phyloP scores from a whole-genome alignment of 2,888 invertebrate genomes.

The Bugula neritina region DNA sequence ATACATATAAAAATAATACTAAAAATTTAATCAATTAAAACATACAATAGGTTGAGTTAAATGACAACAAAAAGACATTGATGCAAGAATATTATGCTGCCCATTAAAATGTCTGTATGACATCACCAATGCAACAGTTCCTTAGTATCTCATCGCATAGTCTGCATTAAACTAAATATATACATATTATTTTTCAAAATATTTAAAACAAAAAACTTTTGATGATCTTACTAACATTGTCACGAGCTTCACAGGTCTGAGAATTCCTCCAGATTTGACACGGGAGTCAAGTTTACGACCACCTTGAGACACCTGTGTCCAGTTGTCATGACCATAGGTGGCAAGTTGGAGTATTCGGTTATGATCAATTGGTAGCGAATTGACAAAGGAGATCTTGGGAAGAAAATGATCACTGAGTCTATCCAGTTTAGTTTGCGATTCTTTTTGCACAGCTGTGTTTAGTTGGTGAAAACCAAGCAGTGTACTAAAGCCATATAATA shows the following conservation, averaged over 20 bases:
- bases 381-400: constrained; percentile 48
- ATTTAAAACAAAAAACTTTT: no score
- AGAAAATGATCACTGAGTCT: constrained; percentile 31
- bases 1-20: no score
- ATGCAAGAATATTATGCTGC: no score
- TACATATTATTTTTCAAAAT: no score
- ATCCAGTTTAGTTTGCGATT: neutral
- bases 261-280: constrained; percentile 37
- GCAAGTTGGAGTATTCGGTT: constrained; percentile 44
- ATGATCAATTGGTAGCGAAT: constrained; percentile 47
- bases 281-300: constrained; percentile 40
- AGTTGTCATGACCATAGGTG: constrained; percentile 34
- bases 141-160: no score
- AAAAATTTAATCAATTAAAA: no score
- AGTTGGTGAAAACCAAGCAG: constrained; percentile 16
- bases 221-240: neutral
- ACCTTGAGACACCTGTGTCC: constrained; percentile 41
- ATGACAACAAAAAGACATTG: no score
- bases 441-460: neutral
- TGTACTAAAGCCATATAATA: no score
- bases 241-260: neutral
- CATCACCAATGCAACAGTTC: no score
- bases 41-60: no score
- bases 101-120: no score
- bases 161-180: no score